Base-by-base conservation (phyloP, 2,888 invertebrate species). In the Drosophila leonis region DNA sequence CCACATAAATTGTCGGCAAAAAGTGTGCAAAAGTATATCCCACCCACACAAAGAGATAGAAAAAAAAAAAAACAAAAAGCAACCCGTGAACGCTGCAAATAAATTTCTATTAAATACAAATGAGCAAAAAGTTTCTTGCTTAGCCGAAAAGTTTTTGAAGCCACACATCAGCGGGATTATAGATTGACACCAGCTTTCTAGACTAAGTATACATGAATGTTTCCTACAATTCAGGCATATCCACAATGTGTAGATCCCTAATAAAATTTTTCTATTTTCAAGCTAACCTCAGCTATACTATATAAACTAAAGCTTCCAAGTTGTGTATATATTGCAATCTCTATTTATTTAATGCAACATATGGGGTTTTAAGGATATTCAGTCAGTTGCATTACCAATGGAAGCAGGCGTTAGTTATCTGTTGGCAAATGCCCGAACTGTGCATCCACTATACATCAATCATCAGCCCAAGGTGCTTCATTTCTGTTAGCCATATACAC, bases 81-180 rank as follows among this genome's bases (percentile, higher is more conserved):
- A 37, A 27, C 51, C 56, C 44, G 63, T 65, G 29, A 60, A 48
- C 39, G 48, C 44, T 31, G 61, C 62, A 78, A 78, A 83, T 83
- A 83, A 85, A 85, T 83, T 83, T 83, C 65, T 80, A 83, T 83
- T 83, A 85, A 83, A 85, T 69, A 81, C 80, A 83, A 83, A 83
- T 81, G 79, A 80, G 75, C 69, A 67, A 66, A 57, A 72, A 67
- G 46, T 64, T 78, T 55, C 61, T 66, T 64, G 60, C 31, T 27
- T n/a, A 37, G 27, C 24, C 35, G 48, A 59, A 80, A 80, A 71
- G 54, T 80, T 80, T 70, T 66, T 56, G 44, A 62, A 52, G 44
- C 18, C 48, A 48, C 60, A 54, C 52, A 72, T 75, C 55, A 65
- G 31, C 51, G n/a, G 39, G 60, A 42, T 72, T 48, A 55, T 49